Base-by-base conservation (phyloP, 2,888 invertebrate genomes). In the Eupithecia vulgata region DNA sequence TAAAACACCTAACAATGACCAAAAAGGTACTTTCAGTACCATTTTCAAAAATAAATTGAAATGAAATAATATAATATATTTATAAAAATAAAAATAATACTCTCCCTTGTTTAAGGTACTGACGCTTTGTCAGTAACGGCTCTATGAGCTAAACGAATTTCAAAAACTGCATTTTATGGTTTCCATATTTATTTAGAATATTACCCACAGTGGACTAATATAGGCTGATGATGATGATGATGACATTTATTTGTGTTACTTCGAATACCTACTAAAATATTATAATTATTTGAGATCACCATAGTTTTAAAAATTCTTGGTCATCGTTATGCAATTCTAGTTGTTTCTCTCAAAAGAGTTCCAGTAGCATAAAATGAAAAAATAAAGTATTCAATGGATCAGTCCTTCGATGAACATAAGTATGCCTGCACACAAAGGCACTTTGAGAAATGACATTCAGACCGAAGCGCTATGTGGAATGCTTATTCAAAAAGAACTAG, bases 401-500 rank as follows among this genome's bases (percentile, higher is more conserved):
- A 5, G 30, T 45, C 7, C 7, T 45, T 17, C 45, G 17, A 61
- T 21, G 17, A 0, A 30, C 59, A 0, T 1, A 0, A 21, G 10
- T 57, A 57, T 21, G 30, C 12, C n/a, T 7, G 17, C 25, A 35
- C 52, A 52, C 52, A 67, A 42, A 61, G 25, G 65, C 65, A 25
- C 65, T 65, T 65, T 65, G 40, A 65, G 21, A 40, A 65, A 65
- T 65, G 65, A 25, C 40, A n/a, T 21, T 37, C 64, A 35, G 37
- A n/a, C 13, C 34, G 61, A 17, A 61, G 17, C 61, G 21, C 15
- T 30, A 59, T 15, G 30, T 30, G 30, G 12, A 64, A 64, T 37
- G 64, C 21, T 34, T 65, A 65, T 65, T 65, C 65, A 40, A 42
- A 61, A 42, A 65, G 65, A 65, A 42, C 40, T 65, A 65, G 65